These are phyloP conservation scores for Bombylius major DNA, from an alignment of 2,888 invertebrate genomes.

Conservation along the genomic window DNA sequence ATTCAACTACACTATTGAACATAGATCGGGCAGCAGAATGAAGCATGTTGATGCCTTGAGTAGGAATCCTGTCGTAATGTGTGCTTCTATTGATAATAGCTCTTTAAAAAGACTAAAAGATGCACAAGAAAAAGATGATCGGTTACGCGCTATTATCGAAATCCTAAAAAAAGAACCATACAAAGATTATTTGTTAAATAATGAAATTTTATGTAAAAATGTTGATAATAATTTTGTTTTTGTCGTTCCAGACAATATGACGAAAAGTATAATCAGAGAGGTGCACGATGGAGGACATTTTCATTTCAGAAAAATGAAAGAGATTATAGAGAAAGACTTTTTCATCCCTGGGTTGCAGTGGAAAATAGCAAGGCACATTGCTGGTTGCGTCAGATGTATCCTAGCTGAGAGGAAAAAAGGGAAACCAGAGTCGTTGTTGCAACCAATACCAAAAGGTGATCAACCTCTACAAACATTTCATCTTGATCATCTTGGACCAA, in stretches of 20 bases:
- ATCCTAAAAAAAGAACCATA: not conserved
- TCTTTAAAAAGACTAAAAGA: not conserved
- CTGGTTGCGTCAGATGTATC: slow-evolving; percentile 9
- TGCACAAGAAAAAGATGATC: slow-evolving; percentile 6
- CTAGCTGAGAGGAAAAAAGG: slow-evolving; percentile 19
- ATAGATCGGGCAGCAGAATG: slow-evolving; percentile 15
- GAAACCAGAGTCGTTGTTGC: slow-evolving; percentile 23
- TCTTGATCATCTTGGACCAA: slow-evolving; percentile 27
- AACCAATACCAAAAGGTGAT: slow-evolving; percentile 24
- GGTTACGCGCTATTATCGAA: slow-evolving; percentile 1
- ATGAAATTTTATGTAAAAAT: not conserved
- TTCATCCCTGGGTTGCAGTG: not conserved
- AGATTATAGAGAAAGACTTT: not conserved
- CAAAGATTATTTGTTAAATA: not conserved
- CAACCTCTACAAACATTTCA: too few relatives aligned
- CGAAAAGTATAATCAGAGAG: slow-evolving; percentile 6
- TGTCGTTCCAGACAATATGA: slow-evolving; percentile 10
- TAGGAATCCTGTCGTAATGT: slow-evolving; percentile 10
- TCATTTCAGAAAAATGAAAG: not conserved
- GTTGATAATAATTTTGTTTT: not conserved
- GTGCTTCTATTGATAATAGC: not conserved
- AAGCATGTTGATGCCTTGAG: slow-evolving; percentile 17
- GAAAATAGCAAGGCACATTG: slow-evolving; percentile 1
- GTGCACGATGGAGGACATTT: slow-evolving; percentile 11
- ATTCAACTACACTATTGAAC: slow-evolving; percentile 15